Conservation (phyloP, 2,797 vertebrate genomes). For the Leuciscus waleckii region DNA sequence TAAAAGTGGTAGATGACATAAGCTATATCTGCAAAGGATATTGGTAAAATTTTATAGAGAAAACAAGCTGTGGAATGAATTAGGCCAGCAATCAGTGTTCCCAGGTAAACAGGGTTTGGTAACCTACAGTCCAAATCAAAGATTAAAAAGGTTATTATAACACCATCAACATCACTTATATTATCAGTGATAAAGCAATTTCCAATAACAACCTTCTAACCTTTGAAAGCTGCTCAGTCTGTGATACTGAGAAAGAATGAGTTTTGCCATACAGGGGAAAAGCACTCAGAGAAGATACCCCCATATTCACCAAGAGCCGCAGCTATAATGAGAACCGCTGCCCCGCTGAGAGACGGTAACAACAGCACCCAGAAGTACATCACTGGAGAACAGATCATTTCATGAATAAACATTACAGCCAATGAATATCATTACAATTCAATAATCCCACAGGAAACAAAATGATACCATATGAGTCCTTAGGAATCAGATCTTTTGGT, state of each 20-base stretch:
- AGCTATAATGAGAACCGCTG: conserved; percentile 76
- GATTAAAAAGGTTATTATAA: neutral
- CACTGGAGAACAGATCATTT: conserved; percentile 64
- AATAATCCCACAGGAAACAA: neutral
- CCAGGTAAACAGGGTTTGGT: conserved; percentile 83
- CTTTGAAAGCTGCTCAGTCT: conserved; percentile 82
- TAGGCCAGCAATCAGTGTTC: conserved; percentile 78
- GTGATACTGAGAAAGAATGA: conserved; percentile 81
- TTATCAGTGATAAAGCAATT: neutral
- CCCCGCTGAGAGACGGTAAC: conserved; percentile 76
- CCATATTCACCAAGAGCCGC: conserved; percentile 78
- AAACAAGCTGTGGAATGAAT: conserved; percentile 81
- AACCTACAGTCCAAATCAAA: conserved; percentile 62
- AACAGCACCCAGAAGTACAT: conserved; percentile 81
- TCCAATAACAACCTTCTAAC: conserved; percentile 61
- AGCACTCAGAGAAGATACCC: conserved; percentile 73
- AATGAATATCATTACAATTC: neutral
- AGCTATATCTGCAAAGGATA: conserved; percentile 76
- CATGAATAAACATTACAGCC: conserved; percentile 14
- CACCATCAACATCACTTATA: neutral
- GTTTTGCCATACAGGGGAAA: conserved; percentile 81
- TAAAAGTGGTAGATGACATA: neutral
- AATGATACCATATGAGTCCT: conserved; percentile 75
- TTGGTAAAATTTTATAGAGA: conserved; percentile 79
- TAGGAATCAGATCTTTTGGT: conserved; percentile 75